These are phyloP conservation scores for Gymnopithys bicolor DNA, from an alignment of 2,797 vertebrate species.

Conservation along the genomic window DNA sequence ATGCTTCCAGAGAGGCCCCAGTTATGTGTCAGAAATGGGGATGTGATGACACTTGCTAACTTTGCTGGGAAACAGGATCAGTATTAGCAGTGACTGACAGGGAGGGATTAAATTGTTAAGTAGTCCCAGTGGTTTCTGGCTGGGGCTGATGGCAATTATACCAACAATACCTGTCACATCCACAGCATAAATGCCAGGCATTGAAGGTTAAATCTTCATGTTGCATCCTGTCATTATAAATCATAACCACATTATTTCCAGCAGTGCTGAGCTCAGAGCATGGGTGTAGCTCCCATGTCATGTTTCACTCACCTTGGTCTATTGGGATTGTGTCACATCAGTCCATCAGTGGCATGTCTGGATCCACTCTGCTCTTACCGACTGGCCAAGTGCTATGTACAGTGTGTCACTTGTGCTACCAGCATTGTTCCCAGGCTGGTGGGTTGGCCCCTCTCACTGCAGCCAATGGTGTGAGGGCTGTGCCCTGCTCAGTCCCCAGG, in stretches of 20 bases:
- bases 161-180: neutral
- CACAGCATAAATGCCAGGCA: fast-evolving
- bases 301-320: neutral
- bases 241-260: neutral
- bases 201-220: neutral
- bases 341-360: fast-evolving
- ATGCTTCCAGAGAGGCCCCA: neutral
- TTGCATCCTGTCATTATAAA: neutral
- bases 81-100: neutral
- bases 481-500: neutral
- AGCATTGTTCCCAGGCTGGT: fast-evolving
- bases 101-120: neutral
- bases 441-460: fast-evolving
- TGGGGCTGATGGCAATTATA: neutral
- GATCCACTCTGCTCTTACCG: neutral
- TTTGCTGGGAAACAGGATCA: neutral
- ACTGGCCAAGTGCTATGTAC: neutral
- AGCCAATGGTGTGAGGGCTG: fast-evolving
- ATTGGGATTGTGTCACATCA: fast-evolving
- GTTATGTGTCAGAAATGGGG: neutral
- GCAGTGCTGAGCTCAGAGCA: neutral
- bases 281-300: fast-evolving
- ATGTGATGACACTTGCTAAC: neutral
- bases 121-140: neutral
- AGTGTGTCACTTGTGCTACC: neutral